phyloP scores from a whole-genome alignment of 92 coral and sea anemone species.

The Desmophyllum pertusum region DNA sequence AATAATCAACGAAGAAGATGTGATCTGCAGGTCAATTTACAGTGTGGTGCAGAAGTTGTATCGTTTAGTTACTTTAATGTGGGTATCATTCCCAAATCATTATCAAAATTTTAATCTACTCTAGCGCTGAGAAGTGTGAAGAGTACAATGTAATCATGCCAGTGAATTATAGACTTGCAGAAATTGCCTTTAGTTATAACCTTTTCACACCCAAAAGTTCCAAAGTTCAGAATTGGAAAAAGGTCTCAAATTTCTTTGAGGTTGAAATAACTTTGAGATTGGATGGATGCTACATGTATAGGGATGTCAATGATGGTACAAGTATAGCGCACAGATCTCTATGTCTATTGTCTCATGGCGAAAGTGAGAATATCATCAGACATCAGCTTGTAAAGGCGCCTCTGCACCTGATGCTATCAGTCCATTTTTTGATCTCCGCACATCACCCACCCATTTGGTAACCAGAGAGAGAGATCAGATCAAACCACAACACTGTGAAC shows the following conservation, averaged over 20 bases:
- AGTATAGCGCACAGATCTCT: too few relatives aligned
- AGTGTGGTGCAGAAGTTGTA: neutral
- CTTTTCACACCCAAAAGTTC: neutral
- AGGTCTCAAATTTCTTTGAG: neutral
- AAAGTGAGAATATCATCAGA: too few relatives aligned
- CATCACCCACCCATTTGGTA: too few relatives aligned
- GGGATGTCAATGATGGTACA: too few relatives aligned
- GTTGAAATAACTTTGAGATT: neutral
- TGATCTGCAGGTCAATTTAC: neutral
- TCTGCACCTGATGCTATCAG: too few relatives aligned
- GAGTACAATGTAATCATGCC: too few relatives aligned
- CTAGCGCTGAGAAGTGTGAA: neutral
- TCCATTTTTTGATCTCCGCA: too few relatives aligned
- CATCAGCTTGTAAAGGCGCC: too few relatives aligned
- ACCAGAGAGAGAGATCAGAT: too few relatives aligned
- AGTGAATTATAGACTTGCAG: neutral
- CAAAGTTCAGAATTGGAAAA: neutral
- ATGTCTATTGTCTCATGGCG: too few relatives aligned
- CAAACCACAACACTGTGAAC: too few relatives aligned
- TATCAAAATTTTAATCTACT: neutral
- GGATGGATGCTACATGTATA: neutral
- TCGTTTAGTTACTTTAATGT: neutral
- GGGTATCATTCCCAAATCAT: neutral
- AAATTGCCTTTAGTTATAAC: neutral
- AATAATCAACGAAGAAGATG: neutral